A percentile compares a stretch with the other conserved stretches of the same genome.
These are phyloP conservation scores for Fragum fragum DNA, from an alignment of 2,888 invertebrate genomes.

Conservation along the genomic window DNA sequence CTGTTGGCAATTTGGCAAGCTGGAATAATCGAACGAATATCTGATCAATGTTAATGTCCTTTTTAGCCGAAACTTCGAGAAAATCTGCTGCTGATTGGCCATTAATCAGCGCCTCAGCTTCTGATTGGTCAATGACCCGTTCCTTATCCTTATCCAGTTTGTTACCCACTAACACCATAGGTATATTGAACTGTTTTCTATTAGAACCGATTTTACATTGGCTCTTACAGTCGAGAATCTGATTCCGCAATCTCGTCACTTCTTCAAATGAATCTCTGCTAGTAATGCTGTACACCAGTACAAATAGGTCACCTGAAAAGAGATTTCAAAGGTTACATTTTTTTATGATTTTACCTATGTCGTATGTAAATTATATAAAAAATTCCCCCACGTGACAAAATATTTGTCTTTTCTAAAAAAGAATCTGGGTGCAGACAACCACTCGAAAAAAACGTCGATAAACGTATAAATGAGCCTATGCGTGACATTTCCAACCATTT, in stretches of 20 bases:
- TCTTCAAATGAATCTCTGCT: constrained; percentile 85
- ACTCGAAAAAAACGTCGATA: too few species aligned
- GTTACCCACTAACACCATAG: constrained; percentile 95
- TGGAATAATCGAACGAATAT: constrained; percentile 94
- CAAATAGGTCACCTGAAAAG: constrained; percentile 88
- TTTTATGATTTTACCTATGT: too few species aligned
- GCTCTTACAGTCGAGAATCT: constrained; percentile 84
- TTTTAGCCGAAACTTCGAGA: constrained; percentile 94
- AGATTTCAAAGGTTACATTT: too few species aligned
- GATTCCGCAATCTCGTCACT: constrained; percentile 82
- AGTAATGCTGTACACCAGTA: constrained; percentile 84
- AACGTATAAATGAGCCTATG: too few species aligned
- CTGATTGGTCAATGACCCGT: constrained; percentile 92
- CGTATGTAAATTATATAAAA: too few species aligned
- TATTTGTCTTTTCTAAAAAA: too few species aligned
- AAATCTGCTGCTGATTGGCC: constrained; percentile 93
- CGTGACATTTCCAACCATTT: too few species aligned
- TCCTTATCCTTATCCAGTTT: constrained; percentile 93
- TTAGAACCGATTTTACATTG: constrained; percentile 87
- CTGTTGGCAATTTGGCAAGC: constrained; percentile 93
- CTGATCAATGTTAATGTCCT: constrained; percentile 93
- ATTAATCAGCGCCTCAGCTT: constrained; percentile 92
- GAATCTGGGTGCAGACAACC: too few species aligned
- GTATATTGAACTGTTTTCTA: constrained; percentile 89
- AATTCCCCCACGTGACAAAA: too few species aligned